A percentile compares a stretch with the other conserved stretches of the same genome.
phyloP scores from a whole-genome alignment of 2,888 invertebrate species.

The Callimorpha dominula region DNA sequence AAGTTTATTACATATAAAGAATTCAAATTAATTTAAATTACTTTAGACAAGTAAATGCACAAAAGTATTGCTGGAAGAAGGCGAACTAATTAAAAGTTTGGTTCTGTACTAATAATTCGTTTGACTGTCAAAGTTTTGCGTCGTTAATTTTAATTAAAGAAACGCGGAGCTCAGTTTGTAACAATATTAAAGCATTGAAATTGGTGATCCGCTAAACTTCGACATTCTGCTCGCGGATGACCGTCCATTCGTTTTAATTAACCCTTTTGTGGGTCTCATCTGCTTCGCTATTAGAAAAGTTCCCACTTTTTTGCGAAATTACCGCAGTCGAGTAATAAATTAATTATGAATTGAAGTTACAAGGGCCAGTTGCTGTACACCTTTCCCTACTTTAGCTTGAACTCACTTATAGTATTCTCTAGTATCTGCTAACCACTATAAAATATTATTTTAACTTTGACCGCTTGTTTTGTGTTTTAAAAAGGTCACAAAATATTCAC shows the following conservation, averaged over 20 bases:
- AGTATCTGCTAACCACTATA: background rate
- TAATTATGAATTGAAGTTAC: conserved; percentile 69
- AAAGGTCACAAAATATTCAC: too few species aligned
- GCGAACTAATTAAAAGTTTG: conserved; percentile 86
- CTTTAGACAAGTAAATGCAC: conserved; percentile 78
- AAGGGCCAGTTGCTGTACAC: conserved; percentile 51
- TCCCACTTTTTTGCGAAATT: conserved; percentile 60
- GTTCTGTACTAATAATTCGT: conserved; percentile 86
- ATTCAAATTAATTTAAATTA: conserved; percentile 82
- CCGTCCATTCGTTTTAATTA: conserved; percentile 85
- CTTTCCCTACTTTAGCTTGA: background rate
- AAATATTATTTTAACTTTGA: background rate
- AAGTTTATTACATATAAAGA: conserved; percentile 59
- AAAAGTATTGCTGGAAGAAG: conserved; percentile 82
- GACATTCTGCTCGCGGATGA: conserved; percentile 80
- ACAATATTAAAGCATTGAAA: conserved; percentile 86
- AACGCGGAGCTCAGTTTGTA: conserved; percentile 83
- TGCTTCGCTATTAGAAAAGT: conserved; percentile 73
- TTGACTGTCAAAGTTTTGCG: conserved; percentile 86
- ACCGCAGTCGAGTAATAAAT: conserved; percentile 68
- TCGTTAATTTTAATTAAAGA: conserved; percentile 87
- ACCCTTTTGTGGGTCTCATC: conserved; percentile 78
- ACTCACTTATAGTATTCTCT: background rate
- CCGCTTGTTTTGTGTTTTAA: too few species aligned
- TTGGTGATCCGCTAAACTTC: conserved; percentile 86